Evolutionary conservation across 1,140 invertebrate species (phyloP), one percentile per base, ranked within the genome.

Genomic region (Limonius californicus): DNA sequence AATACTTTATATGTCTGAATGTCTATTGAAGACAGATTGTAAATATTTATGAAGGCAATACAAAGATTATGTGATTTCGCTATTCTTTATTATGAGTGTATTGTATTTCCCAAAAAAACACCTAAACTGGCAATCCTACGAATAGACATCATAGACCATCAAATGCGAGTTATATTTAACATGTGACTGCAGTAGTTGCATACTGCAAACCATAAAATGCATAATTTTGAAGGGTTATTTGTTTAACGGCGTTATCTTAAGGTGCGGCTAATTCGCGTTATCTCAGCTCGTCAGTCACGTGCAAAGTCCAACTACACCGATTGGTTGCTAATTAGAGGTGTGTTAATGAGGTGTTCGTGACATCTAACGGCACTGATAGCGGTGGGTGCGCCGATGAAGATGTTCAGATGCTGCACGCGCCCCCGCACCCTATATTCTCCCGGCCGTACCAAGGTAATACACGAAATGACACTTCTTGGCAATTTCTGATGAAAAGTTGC

Each of bases 261-360:
- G 45, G 45, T 50, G 45, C 59, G 53, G 54, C 59, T 61, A 61
- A 61, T 61, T 61, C 59, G 59, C 59, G 42, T 61, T 61, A 61
- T 61, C 59, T 61, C 15, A 30, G 32, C 16, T 61, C 59, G 59
- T 61, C 59, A 61, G 35, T 61, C 59, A 55, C 59, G 50, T 45
- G 30, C 19, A 42, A 23, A 43, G 39, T 39, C 45, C 16, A 50
- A 18, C 20, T 50, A 18, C n/a, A 50, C n/a, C 45, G 45, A 50
- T 50, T 50, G 45, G 45, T 50, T 50, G 16, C 45, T 50, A 50
- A 50, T 50, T 50, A 50, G 45, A 50, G 45, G 45, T 50, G 45
- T 50, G 45, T 50, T 50, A 50, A 50, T 50, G 45, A 50, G 45
- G 45, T 50, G 45, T 50, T 50, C 45, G 45, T 50, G 45, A 50